Percentiles rank a stretch among this genome's conserved stretches.
phyloP scores from a whole-genome alignment of 2,888 invertebrate species.

The Tachystola acroxantha region DNA sequence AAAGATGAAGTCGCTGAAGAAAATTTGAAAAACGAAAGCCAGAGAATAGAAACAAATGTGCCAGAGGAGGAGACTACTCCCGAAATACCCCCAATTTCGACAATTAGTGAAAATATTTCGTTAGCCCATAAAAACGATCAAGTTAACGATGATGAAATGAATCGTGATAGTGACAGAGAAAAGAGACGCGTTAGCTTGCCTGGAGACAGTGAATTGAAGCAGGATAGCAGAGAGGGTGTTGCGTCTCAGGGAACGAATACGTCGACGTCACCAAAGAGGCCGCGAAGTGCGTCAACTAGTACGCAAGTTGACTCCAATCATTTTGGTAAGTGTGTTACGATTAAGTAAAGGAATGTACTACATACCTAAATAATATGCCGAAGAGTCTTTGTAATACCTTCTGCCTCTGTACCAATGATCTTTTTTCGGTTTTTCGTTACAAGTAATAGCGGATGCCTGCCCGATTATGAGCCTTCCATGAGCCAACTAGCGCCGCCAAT shows the following conservation, averaged over 20 bases:
- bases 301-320: conserved; percentile 92
- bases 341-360: too few species aligned
- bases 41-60: conserved; percentile 40
- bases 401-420: too few species aligned
- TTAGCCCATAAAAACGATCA: conserved; percentile 61
- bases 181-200: conserved; percentile 81
- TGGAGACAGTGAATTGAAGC: conserved; percentile 66
- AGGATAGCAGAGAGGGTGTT: conserved; percentile 58
- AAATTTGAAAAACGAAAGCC: conserved; percentile 55
- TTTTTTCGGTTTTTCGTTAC: too few species aligned
- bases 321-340: conserved; percentile 86
- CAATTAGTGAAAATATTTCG: conserved; percentile 84
- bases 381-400: too few species aligned
- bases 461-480: too few species aligned
- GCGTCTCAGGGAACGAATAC: conserved; percentile 61
- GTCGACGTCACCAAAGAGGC: conserved; percentile 82
- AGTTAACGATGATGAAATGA: conserved; percentile 46
- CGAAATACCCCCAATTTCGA: conserved; percentile 84
- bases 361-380: too few species aligned
- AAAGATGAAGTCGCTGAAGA: conserved; percentile 39
- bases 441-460: too few species aligned
- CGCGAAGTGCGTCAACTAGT: conserved; percentile 87
- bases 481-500: too few species aligned
- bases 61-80: conserved; percentile 59
- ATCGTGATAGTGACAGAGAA: conserved; percentile 63